phyloP scores from a whole-genome alignment of 2,113 vertebrate species.

The Rattus norvegicus region GRCr8 NC_086021.1:171631501-171632000 shows the following conservation, averaged over 20 bases:
- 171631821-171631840: not conserved
- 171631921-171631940: not conserved
- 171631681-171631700: not conserved
- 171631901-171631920: not conserved
- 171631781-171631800: not conserved
- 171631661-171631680: not conserved
- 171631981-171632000: not conserved
- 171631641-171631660: not conserved
- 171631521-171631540: not conserved
- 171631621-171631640: not conserved
- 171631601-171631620: not conserved
- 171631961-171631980: not conserved
- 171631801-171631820: not conserved
- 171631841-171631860: not conserved
- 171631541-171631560: not conserved
- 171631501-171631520: not conserved
- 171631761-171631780: not conserved
- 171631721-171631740: not conserved
- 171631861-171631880: not conserved
- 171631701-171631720: not conserved
- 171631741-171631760: not conserved
- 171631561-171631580: not conserved
- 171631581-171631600: not conserved
- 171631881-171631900: not conserved
- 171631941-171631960: not conserved